Base-by-base conservation (phyloP, 2,888 invertebrate genomes). In the Folsomia manolachei region DNA sequence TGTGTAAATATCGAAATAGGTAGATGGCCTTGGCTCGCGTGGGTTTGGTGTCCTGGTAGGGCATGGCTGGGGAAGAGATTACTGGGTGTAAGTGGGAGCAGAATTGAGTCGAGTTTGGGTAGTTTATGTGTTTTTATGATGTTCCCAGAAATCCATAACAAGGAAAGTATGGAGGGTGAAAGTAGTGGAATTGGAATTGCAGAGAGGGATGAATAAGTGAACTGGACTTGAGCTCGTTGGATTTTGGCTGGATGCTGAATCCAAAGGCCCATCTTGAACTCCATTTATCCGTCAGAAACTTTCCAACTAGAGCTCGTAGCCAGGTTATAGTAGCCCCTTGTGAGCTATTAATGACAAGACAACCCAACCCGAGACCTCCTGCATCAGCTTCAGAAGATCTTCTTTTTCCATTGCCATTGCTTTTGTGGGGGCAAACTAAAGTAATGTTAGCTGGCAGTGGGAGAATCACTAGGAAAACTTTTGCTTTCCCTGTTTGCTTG, bases 271-370 rank as follows among this genome's bases (percentile, higher is more conserved):
- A 66, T 66, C 65, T 39, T 66, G 52, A 66, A 52, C 65, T 66
- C 64, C 65, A 66, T 66, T 66, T 64, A 64, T 27, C 52, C 52
- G 9, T n/a, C 23, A 52, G 64, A 26, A 56, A 56, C 18, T 18
- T 56, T 56, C 19, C 19, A 56, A 66, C 51, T 66, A 52, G 65
- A 66, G 65, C 21, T 66, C 64, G 64, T 64, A 64, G n/a, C 25
- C 18, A 64, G 27, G 64, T 27, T 64, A 64, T 64, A 79, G 73
- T 79, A 74, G 79, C 77, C 79, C 79, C 78, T 76, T 75, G 78
- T 78, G 78, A 71, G 75, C 78, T 71, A 78, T 78, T 77, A 78
- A 78, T 75, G 78, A 75, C 70, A 73, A 75, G 77, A 75, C 56
- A 18, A 21, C 18, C 18, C 19, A 7, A 18, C 4, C 7, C 21